A percentile compares a stretch with the other conserved stretches of the same genome.
phyloP scores from a whole-genome alignment of 1,140 invertebrate species.

The Cataglyphis hispanica region DNA sequence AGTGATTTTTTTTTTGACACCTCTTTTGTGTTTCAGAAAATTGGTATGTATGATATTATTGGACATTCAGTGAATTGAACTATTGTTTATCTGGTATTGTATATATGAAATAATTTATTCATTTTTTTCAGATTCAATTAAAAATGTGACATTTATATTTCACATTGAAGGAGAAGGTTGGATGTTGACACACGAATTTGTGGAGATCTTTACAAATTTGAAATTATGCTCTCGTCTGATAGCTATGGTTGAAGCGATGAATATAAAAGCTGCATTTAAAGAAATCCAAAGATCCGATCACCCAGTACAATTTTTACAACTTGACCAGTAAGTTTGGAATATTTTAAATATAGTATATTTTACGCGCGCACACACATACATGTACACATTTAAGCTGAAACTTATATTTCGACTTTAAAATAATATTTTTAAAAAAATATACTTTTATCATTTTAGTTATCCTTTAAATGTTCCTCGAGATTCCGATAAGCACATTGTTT shows the following conservation, averaged over 20 bases:
- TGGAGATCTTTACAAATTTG: constrained; percentile 70
- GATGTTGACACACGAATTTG: constrained; percentile 72
- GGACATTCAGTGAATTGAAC: background rate
- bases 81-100: background rate
- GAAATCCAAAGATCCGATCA: constrained; percentile 63
- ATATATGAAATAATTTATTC: background rate
- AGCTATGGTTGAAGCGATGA: constrained; percentile 21
- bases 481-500: constrained; percentile 43
- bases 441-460: constrained; percentile 67
- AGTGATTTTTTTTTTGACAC: no score
- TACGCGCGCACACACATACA: constrained; percentile 11
- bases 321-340: constrained; percentile 69
- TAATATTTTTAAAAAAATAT: background rate
- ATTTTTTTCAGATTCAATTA: constrained; percentile 40
- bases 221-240: constrained; percentile 39
- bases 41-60: constrained; percentile 48
- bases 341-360: constrained; percentile 23
- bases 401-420: background rate
- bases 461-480: constrained; percentile 51
- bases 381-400: background rate
- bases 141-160: constrained; percentile 67
- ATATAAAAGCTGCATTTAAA: constrained; percentile 50
- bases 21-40: constrained; percentile 5
- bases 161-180: constrained; percentile 72
- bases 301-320: constrained; percentile 60